Evolutionary conservation across 2,113 vertebrate genomes (phyloP).

Genomic region (Vombatus ursinus): DNA sequence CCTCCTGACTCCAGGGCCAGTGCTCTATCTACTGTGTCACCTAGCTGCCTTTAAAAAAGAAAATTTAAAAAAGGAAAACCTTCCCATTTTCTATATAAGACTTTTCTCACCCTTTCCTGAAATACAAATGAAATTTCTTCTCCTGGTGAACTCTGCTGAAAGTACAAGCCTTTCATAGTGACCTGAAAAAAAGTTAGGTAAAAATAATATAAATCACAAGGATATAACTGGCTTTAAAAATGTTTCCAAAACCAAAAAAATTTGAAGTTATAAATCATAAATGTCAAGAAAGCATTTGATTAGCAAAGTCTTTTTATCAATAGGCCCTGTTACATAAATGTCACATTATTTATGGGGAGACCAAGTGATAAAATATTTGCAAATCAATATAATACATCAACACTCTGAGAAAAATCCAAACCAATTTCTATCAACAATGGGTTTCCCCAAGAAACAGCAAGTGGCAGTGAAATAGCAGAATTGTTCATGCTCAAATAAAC

Average conservation of each 20-base stretch:
- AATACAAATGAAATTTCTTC: slow-evolving; percentile 88
- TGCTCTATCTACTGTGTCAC: no score
- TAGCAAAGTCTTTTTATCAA: neutral
- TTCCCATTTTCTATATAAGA: neutral
- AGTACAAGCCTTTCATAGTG: slow-evolving; percentile 90
- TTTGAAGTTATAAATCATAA: neutral
- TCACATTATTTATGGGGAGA: neutral
- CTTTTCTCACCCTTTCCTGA: slow-evolving; percentile 87
- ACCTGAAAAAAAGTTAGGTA: slow-evolving; percentile 71
- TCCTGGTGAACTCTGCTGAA: slow-evolving; percentile 82
- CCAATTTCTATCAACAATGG: neutral
- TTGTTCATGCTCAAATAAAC: neutral
- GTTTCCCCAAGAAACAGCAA: neutral
- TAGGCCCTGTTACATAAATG: neutral
- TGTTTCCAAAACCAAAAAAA: neutral
- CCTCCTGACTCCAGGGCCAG: no score
- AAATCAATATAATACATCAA: neutral
- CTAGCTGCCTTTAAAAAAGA: no score
- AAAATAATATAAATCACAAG: slow-evolving; percentile 15
- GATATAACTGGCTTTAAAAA: slow-evolving; percentile 11
- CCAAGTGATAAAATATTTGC: neutral
- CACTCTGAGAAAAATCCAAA: neutral
- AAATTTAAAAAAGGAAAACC: neutral
- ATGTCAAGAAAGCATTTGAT: neutral
- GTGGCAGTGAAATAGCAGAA: neutral